These are phyloP conservation scores for Drosophila bocki DNA, from an alignment of 1,140 invertebrate species.

Conservation along the genomic window DNA sequence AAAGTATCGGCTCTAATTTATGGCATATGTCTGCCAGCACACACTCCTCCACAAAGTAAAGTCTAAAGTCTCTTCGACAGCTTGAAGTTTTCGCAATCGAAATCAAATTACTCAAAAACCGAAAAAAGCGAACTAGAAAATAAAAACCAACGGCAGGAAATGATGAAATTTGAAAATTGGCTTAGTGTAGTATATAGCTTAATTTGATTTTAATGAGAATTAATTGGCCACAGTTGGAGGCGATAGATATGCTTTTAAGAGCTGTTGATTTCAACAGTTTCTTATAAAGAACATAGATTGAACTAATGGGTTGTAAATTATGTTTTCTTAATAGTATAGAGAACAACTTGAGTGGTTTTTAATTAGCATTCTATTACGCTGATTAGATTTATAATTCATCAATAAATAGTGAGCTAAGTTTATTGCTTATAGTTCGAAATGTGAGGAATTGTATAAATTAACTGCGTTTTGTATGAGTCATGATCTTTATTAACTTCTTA, in stretches of 20 bases:
- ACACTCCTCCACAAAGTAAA: constrained; percentile 15
- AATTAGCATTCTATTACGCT: neutral
- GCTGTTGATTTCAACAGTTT: constrained; percentile 4
- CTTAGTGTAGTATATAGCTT: constrained; percentile 34
- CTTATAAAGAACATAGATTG: neutral
- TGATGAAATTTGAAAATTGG: constrained; percentile 58
- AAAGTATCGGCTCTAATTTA: constrained; percentile 31
- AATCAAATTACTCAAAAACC: constrained; percentile 16
- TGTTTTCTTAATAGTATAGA: neutral
- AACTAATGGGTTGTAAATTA: neutral
- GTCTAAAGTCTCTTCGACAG: constrained; percentile 13
- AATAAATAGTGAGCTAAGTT: too few relatives aligned
- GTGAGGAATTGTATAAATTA: neutral
- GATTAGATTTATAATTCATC: neutral
- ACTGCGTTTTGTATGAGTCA: neutral
- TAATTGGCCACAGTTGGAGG: constrained; percentile 49
- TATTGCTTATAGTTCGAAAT: neutral
- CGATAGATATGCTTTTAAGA: constrained; percentile 1
- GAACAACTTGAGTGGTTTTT: neutral
- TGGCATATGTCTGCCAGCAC: constrained; percentile 1
- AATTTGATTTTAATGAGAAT: constrained; percentile 72
- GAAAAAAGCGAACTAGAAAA: constrained; percentile 19
- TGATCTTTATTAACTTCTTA: neutral
- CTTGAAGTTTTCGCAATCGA: constrained; percentile 37
- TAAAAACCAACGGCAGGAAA: constrained; percentile 49